phyloP scores from a whole-genome alignment of 1,140 invertebrate genomes.

The Potamilus streckersoni region DNA sequence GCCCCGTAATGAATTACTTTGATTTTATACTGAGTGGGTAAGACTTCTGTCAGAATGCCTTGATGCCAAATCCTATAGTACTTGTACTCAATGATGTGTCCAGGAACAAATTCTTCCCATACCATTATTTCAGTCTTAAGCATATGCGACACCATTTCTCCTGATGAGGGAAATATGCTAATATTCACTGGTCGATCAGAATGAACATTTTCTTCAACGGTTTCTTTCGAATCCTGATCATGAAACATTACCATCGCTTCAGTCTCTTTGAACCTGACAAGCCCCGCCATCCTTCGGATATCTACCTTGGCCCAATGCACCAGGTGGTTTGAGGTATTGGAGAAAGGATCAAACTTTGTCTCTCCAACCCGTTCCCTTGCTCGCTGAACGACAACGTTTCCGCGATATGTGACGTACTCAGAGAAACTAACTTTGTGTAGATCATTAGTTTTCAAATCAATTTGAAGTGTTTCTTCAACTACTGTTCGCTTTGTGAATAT shows the following conservation, averaged over 20 bases:
- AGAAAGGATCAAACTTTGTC: slow-evolving; percentile 15
- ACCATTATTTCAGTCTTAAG: slow-evolving; percentile 2
- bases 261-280: too few species aligned
- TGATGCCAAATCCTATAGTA: slow-evolving; percentile 22
- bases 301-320: slow-evolving; percentile 23
- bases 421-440: neutral
- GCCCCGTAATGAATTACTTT: slow-evolving; percentile 29
- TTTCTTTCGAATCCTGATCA: too few species aligned
- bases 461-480: slow-evolving; percentile 10
- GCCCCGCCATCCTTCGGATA: neutral
- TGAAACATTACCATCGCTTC: too few species aligned
- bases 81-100: slow-evolving; percentile 11
- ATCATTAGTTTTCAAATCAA: slow-evolving; percentile 8
- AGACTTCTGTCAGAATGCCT: slow-evolving; percentile 15
- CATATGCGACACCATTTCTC: neutral
- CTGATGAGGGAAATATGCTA: too few species aligned
- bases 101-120: slow-evolving; percentile 15
- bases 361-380: slow-evolving; percentile 18
- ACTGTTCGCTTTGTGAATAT: slow-evolving; percentile 15
- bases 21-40: slow-evolving; percentile 10
- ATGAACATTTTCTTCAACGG: too few species aligned
- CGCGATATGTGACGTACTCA: slow-evolving; percentile 8
- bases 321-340: slow-evolving; percentile 20
- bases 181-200: too few species aligned
- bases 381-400: slow-evolving; percentile 1